Evolutionary conservation across 2,797 vertebrate species (phyloP), one percentile per base, ranked within the genome.

Genomic region (Dallia pectoralis): DNA sequence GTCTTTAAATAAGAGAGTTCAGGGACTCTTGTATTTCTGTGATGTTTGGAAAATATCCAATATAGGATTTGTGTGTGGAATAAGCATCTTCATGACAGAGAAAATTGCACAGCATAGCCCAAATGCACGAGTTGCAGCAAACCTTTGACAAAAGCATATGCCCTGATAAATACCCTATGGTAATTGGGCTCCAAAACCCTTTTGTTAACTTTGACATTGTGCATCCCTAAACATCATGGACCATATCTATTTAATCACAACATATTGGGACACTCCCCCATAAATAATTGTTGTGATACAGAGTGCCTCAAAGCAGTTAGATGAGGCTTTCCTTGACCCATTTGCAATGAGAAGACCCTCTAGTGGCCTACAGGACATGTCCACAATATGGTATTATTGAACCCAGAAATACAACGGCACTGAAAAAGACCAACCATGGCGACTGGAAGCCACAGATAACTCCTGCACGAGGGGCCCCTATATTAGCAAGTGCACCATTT

Each of bases 151-250:
- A 75, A 64, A 47, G 62, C 49, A 29, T 25, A 48, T 70, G 66
- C 56, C 69, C 69, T 63, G 62, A 40, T 67, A 56, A 61, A 67
- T 33, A 32, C 59, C 61, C 64, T 32, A 51, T 25, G 27, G 70
- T 59, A 53, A 73, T 66, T 33, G 48, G 25, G 49, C 36, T 75
- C 66, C 36, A 49, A 49, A 47, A 66, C 70, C 74, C 47, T 40
- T 71, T 69, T 72, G 75, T 72, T 77, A 71, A 78, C 79, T 75
- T 69, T 77, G 66, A 72, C n/a, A n/a, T n/a, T 66, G 71, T 56
- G 66, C 70, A 51, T 73, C 67, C 70, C 67, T 15, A n/a, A 75
- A 69, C 69, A 61, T 47, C 30, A 47, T 15, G 68, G 51, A 75
- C 71, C 72, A 68, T 32, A 59, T 69, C 61, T 70, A 53, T 67